These are phyloP conservation scores for Meta bourneti DNA, from an alignment of 2,888 invertebrate species.

Conservation along the genomic window DNA sequence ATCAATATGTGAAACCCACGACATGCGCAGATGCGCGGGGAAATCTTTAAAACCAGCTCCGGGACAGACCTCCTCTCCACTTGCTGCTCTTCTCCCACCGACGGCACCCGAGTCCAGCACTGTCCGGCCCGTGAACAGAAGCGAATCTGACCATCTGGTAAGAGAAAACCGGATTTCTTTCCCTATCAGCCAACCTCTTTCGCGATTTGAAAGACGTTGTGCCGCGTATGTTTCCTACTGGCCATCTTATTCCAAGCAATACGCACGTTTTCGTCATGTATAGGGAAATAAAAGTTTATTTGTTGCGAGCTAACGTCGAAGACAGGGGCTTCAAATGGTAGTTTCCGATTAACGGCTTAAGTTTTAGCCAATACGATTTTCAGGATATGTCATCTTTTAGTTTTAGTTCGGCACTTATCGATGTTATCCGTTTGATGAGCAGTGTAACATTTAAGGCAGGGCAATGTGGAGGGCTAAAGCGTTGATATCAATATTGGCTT, in stretches of 20 bases:
- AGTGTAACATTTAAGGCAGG: too few species aligned
- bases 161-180: neutral
- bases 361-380: too few species aligned
- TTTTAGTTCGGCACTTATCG: too few species aligned
- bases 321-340: too few species aligned
- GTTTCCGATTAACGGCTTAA: too few species aligned
- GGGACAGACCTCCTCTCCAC: neutral
- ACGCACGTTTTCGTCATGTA: too few species aligned
- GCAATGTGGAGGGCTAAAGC: too few species aligned
- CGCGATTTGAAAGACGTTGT: neutral
- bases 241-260: neutral
- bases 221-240: neutral
- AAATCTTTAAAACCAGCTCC: neutral
- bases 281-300: too few species aligned
- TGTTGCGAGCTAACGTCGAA: too few species aligned
- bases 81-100: neutral
- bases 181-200: neutral
- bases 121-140: neutral
- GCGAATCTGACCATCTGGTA: neutral
- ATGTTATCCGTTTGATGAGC: too few species aligned
- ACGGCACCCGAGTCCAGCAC: neutral
- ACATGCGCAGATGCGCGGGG: neutral
- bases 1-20: neutral
- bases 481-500: too few species aligned
- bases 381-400: too few species aligned